Base-by-base conservation (phyloP, 2,797 vertebrate genomes). In the Leptoclinus maculatus region DNA sequence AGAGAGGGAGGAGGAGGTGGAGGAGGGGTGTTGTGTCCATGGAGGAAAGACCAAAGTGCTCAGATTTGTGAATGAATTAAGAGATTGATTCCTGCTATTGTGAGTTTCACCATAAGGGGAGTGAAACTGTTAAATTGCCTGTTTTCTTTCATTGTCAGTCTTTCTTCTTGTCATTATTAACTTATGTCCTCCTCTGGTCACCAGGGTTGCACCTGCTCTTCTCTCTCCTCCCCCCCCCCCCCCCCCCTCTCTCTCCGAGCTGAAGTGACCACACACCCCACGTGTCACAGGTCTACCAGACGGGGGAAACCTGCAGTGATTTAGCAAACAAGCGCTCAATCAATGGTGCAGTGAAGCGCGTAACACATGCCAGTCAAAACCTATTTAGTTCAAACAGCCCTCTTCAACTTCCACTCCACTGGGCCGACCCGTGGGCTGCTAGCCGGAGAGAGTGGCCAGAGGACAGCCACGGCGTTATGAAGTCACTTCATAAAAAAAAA, bases 291-390 rank as follows among this genome's bases (percentile, higher is more conserved):
- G 94, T 84, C 93, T 91, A 94, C 95, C 93, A 96, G 96, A 96
- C 93, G 89, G 93, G 85, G 93, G 92, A 94, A 95, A 96, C 93
- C 95, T 94, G 94, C 96, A 96, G 96, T 97, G 96, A 97, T 97
- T 97, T 96, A 97, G 96, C 96, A 97, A 96, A 97, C 95, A 95
- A 97, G 94, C 91, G 83, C 96, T 96, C 96, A 97, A 97, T 97
- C 97, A 97, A 97, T 98, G 96, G 95, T 92, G 95, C 96, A 95
- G 89, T 95, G 95, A 94, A 94, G 97, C 96, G 90, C 85, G 92
- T 93, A 97, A 97, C 95, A 96, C 96, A 96, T 95, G 95, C 95
- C 96, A 97, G 97, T 97, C 97, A 97, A 95, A 97, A 97, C 90
- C 96, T 92, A 98, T 97, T 97, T 97, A 89, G 93, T 95, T 97